These are phyloP conservation scores for Periophthalmus magnuspinnatus DNA, from an alignment of 2,797 vertebrate species.

Conservation along the genomic window DNA sequence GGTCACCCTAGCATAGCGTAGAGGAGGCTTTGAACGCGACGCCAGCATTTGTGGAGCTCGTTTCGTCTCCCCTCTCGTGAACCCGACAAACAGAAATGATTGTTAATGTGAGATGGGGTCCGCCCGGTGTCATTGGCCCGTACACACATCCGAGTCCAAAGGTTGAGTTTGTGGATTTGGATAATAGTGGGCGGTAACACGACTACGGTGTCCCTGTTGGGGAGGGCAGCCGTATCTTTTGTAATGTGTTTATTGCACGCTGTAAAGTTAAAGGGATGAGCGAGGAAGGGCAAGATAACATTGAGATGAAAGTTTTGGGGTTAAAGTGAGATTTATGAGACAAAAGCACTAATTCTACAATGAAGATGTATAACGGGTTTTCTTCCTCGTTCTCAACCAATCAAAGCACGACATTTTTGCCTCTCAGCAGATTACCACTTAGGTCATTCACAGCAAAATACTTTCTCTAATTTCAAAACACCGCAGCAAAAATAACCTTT, in stretches of 20 bases:
- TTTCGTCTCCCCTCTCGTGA: constrained; percentile 15
- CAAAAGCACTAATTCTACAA: too few species aligned
- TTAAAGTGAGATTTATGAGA: too few species aligned
- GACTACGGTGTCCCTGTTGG: constrained; percentile 26
- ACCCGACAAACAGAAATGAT: constrained; percentile 33
- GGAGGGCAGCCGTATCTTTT: constrained; percentile 17
- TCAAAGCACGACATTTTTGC: too few species aligned
- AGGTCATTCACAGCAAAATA: too few species aligned
- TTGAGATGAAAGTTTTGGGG: not conserved
- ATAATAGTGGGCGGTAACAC: constrained; percentile 65
- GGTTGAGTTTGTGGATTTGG: constrained; percentile 42
- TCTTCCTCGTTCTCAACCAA: too few species aligned
- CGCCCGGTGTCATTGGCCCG: constrained; percentile 4
- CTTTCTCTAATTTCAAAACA: too few species aligned
- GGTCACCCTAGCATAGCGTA: constrained; percentile 59
- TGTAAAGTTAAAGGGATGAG: constrained; percentile 38
- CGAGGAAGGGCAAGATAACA: constrained; percentile 46
- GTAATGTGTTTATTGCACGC: constrained; percentile 55
- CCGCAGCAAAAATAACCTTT: too few species aligned
- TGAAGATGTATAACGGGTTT: too few species aligned
- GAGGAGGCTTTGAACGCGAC: constrained; percentile 57
- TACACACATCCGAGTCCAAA: constrained; percentile 15
- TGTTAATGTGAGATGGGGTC: constrained; percentile 40
- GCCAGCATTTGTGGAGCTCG: constrained; percentile 58
- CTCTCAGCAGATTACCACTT: too few species aligned